phyloP scores from a whole-genome alignment of 2,888 invertebrate species.

The Lithosia quadra region DNA sequence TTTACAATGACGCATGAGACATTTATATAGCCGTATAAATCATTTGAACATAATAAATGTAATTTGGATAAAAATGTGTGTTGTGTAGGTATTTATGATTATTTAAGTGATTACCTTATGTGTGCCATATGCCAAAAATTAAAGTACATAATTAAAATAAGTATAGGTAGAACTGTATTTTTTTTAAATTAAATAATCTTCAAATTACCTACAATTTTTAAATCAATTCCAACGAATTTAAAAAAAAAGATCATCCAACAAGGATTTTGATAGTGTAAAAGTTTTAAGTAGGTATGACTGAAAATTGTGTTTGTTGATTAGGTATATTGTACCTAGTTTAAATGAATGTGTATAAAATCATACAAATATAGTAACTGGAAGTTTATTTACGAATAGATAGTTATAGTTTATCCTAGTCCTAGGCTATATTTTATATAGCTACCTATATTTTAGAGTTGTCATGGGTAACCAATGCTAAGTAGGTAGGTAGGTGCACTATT shows the following conservation, averaged over 20 bases:
- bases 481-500: conserved; percentile 3
- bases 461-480: conserved; percentile 15
- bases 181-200: background rate
- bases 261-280: conserved; percentile 23
- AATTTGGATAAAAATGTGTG: conserved; percentile 46
- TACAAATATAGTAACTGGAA: conserved; percentile 26
- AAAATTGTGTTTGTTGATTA: conserved; percentile 45
- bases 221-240: background rate
- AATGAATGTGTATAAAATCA: conserved; percentile 35
- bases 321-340: conserved; percentile 18
- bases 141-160: conserved; percentile 21
- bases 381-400: conserved; percentile 26
- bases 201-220: conserved; percentile 12
- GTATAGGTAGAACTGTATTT: conserved; percentile 17
- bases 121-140: conserved; percentile 4
- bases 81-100: conserved; percentile 45
- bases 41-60: conserved; percentile 43
- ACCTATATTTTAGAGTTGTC: conserved; percentile 25
- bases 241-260: conserved; percentile 1
- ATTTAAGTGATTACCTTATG: conserved; percentile 12
- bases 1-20: conserved; percentile 25
- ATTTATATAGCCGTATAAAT: conserved; percentile 43
- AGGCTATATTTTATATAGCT: conserved; percentile 30
- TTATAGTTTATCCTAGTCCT: conserved; percentile 49
- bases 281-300: conserved; percentile 44